Conservation (phyloP, 2,797 vertebrate species). For the Gymnoscopelus braueri region DNA sequence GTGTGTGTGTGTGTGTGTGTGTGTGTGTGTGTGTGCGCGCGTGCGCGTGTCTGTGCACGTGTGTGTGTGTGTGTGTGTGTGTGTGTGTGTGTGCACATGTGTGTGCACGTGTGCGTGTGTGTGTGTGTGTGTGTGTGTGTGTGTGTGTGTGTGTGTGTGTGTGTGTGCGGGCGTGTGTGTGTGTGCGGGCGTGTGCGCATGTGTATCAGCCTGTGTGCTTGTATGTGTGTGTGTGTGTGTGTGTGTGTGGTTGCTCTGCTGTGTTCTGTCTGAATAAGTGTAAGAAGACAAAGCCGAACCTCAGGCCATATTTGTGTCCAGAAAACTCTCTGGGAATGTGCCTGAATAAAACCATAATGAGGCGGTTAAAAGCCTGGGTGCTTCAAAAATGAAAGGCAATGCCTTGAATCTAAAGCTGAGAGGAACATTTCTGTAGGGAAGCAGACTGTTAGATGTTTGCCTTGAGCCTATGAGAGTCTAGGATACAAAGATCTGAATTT, state of each 20-base stretch:
- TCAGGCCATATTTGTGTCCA: constrained; percentile 52
- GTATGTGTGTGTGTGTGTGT: background rate
- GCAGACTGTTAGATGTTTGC: constrained; percentile 18
- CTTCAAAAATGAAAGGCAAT: constrained; percentile 49
- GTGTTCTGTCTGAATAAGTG: constrained; percentile 34
- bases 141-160: no score
- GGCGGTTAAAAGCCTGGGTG: background rate
- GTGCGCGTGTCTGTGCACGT: constrained; percentile 14
- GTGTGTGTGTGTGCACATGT: background rate
- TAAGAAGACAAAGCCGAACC: constrained; percentile 44
- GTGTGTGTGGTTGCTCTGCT: constrained; percentile 4
- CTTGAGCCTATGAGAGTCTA: background rate
- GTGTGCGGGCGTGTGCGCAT: no score
- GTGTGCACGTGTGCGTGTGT: constrained; percentile 39
- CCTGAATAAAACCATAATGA: constrained; percentile 52
- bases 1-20: constrained; percentile 23
- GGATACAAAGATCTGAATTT: constrained; percentile 11
- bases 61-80: background rate
- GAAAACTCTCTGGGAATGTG: constrained; percentile 33
- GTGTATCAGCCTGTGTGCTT: background rate
- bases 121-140: background rate
- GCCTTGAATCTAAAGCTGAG: constrained; percentile 20
- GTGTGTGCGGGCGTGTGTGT: no score
- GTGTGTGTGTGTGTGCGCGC: constrained; percentile 35
- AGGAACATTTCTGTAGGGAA: constrained; percentile 23